Base-by-base conservation (phyloP, 2,797 vertebrate genomes). In the Aratinga solstitialis region DNA sequence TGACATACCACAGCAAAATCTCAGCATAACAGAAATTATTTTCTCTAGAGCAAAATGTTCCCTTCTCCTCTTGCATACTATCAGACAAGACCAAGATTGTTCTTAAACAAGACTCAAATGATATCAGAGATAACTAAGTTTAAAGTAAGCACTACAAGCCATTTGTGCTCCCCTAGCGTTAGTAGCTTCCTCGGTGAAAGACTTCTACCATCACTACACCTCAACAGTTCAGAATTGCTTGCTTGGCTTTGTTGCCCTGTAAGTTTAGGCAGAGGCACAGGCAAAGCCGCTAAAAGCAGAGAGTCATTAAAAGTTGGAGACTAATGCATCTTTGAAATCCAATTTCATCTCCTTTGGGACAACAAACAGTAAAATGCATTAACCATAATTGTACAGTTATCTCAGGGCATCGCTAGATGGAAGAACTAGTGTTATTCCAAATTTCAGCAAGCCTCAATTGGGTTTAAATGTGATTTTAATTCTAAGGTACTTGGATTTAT, bases 281-380 rank as follows among this genome's bases (percentile, higher is more conserved):
- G 43, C 69, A 84, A 84, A 93, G 53, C 61, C 3, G 2, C 75
- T 87, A 94, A 84, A 95, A 93, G 67, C 71, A 93, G 32, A 68
- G 13, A 68, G 53, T 82, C 85, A 82, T 90, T 94, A 90, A 43
- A 95, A 96, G 53, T 90, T 92, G 82, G 81, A 94, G 66, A 80
- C 61, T 87, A 87, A 93, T 87, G 34, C 77, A 59, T 92, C 81
- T 89, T 78, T 87, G 56, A 91, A 96, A 96, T 90, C 71, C 58
- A 92, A 85, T 94, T 92, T 87, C 43, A 59, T 59, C 45, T 75
- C 89, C 88, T 92, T 79, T n/a, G 88, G 78, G 81, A 94, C 45
- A 74, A 51, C 67, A 87, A 91, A 87, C 66, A 93, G 73, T 73
- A 83, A 95, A 92, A 96, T 78, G 65, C 86, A 96, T 93, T 92